Conservation (phyloP, 2,888 invertebrate species). For the Cotesia congregata region DNA sequence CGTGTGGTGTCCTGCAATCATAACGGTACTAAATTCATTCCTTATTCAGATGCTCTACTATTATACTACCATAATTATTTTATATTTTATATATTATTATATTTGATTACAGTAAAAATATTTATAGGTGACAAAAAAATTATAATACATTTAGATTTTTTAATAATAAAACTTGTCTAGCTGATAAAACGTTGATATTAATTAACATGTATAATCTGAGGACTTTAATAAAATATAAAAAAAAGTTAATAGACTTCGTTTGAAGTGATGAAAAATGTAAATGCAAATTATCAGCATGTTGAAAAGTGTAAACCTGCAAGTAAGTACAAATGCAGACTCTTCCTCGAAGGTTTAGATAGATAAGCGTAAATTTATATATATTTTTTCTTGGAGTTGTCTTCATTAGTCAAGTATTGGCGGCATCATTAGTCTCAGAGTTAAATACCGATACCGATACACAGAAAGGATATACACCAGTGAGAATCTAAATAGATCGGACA, state of each 20-base stretch:
- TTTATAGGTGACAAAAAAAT: background rate
- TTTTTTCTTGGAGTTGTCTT: background rate
- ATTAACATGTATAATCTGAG: too few species aligned
- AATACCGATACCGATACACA: background rate
- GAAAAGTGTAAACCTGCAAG: background rate
- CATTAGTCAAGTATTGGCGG: background rate
- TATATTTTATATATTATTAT: slow-evolving; percentile 19
- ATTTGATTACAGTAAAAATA: slow-evolving; percentile 33
- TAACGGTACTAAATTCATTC: slow-evolving; percentile 67
- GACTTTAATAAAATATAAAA: too few species aligned
- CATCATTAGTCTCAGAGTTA: background rate
- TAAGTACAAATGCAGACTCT: background rate
- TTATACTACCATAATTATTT: slow-evolving; percentile 53
- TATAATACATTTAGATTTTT: background rate
- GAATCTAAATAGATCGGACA: background rate
- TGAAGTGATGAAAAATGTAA: background rate
- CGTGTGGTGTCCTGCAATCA: slow-evolving; percentile 60
- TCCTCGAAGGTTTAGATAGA: background rate
- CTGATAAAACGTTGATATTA: too few species aligned
- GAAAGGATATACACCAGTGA: background rate
- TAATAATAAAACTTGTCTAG: background rate
- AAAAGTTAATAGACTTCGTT: too few species aligned
- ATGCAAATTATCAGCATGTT: background rate
- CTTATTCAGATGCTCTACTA: slow-evolving; percentile 45
- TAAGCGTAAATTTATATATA: background rate